Conservation (phyloP, 2,113 vertebrate genomes). For the Cochlearius cochlearius region DNA sequence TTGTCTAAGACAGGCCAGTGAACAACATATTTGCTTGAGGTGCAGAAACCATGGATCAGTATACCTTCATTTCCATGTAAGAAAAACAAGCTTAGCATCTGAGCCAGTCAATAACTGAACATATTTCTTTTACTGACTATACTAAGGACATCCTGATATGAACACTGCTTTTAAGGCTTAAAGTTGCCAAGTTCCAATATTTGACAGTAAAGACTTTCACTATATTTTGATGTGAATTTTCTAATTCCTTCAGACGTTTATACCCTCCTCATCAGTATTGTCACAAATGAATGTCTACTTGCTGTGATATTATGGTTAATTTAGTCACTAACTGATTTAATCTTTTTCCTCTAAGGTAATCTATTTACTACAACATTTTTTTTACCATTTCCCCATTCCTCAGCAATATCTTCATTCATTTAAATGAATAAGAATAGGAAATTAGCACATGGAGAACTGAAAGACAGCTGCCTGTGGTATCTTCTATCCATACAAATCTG, state of each 20-base stretch:
- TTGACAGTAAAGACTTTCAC: neutral
- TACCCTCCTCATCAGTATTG: neutral
- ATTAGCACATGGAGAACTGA: neutral
- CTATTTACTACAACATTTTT: neutral
- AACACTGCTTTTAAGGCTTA: neutral
- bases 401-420: neutral
- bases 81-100: neutral
- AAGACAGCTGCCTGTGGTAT: neutral
- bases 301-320: neutral
- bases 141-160: neutral
- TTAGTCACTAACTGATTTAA: neutral
- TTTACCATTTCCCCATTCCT: neutral
- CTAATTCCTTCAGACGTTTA: neutral
- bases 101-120: neutral
- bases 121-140: neutral
- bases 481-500: neutral
- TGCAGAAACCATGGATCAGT: neutral
- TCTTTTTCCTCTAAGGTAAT: neutral
- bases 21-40: neutral
- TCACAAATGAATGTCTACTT: neutral
- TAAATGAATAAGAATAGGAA: neutral
- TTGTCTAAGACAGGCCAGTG: neutral
- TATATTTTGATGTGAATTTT: neutral
- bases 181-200: neutral
- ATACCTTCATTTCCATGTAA: neutral